Base-by-base conservation (phyloP, 2,888 invertebrate genomes). In the Lymantria dispar region DNA sequence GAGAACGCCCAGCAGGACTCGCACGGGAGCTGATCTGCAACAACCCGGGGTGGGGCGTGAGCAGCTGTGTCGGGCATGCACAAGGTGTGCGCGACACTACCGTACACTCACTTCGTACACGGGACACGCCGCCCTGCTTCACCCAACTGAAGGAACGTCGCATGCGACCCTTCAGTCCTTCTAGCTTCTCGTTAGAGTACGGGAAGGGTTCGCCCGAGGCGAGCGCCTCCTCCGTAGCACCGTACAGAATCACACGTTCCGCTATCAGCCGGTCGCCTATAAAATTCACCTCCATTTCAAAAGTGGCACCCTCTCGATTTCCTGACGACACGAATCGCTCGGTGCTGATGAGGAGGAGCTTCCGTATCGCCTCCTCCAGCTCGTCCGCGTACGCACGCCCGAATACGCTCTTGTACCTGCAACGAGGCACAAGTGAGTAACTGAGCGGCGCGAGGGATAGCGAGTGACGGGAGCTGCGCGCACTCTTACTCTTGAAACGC, bases 1-100 rank as follows among this genome's bases (percentile, higher is more conserved):
- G 90, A 82, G 68, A 87, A 84, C 52, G 90, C 90, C 90, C 90
- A 90, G 74, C 90, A 90, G 55, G 88, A 84, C 31, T 60, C 40
- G 65, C 90, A 89, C 37, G 54, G 43, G 13, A 74, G 76, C 58
- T 90, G 90, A 64, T 69, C 89, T 89, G 75, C 13, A 60, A 56
- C 54, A 36, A 30, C 36, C 31, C 22, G 14, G 7, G 8, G 3
- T n/a, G 8, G 48, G 11, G 44, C 12, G 22, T 45, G 29, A 2
- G 7, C 33, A 7, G 8, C 33, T 3, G 22, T 1, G n/a, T 9
- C 9, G 12, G 9, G 13, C n/a, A n/a, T 10, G 10, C 22, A 5
- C 2, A 29, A 2, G 12, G 22, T 10, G 36, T 0, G 7, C 14
- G 11, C 7, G 0, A 15, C 9, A n/a, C 3, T 29, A 22, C 22